Evolutionary conservation across 2,888 invertebrate genomes (phyloP).

Genomic region (Heterodera filipjevi): DNA sequence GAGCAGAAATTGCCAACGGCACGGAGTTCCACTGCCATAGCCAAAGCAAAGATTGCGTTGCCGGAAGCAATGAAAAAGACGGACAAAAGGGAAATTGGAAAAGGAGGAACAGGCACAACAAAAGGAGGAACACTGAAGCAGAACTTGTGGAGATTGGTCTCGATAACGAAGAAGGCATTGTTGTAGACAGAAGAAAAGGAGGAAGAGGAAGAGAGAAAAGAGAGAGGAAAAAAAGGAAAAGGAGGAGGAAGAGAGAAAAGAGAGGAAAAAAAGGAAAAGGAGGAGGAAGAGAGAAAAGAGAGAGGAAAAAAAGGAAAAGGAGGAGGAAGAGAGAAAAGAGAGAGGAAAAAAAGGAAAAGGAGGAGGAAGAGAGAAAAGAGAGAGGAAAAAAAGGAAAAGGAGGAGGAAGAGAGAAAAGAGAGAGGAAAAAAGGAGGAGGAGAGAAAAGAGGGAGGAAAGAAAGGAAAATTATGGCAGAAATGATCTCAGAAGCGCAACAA

Average conservation of each 20-base stretch:
- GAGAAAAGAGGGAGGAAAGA: too few relatives aligned
- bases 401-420: too few relatives aligned
- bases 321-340: too few relatives aligned
- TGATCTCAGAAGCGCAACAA: too few relatives aligned
- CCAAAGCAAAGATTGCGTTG: background rate
- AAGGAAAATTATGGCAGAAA: too few relatives aligned
- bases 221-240: background rate
- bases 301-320: too few relatives aligned
- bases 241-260: background rate
- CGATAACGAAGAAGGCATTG: conserved; percentile 12
- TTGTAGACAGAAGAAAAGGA: too few relatives aligned
- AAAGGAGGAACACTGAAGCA: conserved; percentile 9
- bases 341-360: too few relatives aligned
- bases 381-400: too few relatives aligned
- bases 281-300: background rate
- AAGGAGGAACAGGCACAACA: background rate
- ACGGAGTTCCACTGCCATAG: background rate
- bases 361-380: too few relatives aligned
- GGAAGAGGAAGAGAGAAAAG: background rate
- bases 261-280: background rate
- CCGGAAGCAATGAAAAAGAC: background rate
- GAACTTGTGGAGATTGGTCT: conserved; percentile 12
- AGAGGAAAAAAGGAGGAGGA: too few relatives aligned
- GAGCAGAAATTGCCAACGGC: conserved; percentile 14
- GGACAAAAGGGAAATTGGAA: conserved; percentile 7